These are phyloP conservation scores for Coracias cyanogaster DNA, from an alignment of 2,797 vertebrate genomes.

Conservation along the genomic window DNA sequence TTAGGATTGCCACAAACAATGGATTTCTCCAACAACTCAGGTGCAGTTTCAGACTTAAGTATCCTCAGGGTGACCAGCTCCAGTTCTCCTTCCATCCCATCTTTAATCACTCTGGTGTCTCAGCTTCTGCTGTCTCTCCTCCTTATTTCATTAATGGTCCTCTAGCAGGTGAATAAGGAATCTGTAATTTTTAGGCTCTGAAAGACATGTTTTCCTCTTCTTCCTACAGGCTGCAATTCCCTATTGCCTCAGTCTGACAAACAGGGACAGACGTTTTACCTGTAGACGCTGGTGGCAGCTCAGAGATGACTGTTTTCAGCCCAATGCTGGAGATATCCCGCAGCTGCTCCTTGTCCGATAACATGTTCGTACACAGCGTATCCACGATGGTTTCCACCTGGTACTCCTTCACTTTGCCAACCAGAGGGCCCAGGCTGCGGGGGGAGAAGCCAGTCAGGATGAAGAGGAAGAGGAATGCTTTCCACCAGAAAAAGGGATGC, in stretches of 20 bases:
- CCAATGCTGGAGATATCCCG: constrained; percentile 96
- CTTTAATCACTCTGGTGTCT: neutral
- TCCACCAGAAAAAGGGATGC: neutral
- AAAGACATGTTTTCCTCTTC: accelerated
- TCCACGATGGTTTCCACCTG: constrained; percentile 97
- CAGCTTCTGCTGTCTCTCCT: neutral
- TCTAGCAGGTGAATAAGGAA: neutral
- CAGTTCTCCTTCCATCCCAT: neutral
- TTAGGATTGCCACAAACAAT: neutral
- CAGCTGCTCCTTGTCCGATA: constrained; percentile 93
- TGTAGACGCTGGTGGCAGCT: constrained; percentile 88
- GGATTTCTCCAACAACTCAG: neutral
- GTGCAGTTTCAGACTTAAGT: neutral
- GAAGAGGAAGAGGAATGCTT: neutral
- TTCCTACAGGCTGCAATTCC: neutral
- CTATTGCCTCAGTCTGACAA: neutral
- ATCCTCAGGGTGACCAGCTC: neutral
- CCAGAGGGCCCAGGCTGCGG: constrained; percentile 90
- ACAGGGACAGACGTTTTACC: constrained; percentile 73
- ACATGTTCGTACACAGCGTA: constrained; percentile 92
- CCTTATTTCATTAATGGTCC: neutral
- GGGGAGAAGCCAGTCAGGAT: neutral
- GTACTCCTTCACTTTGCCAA: constrained; percentile 95
- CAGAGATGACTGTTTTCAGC: constrained; percentile 92
- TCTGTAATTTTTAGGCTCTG: neutral